phyloP scores from a whole-genome alignment of 2,888 invertebrate species.

The Acronicta leporina region DNA sequence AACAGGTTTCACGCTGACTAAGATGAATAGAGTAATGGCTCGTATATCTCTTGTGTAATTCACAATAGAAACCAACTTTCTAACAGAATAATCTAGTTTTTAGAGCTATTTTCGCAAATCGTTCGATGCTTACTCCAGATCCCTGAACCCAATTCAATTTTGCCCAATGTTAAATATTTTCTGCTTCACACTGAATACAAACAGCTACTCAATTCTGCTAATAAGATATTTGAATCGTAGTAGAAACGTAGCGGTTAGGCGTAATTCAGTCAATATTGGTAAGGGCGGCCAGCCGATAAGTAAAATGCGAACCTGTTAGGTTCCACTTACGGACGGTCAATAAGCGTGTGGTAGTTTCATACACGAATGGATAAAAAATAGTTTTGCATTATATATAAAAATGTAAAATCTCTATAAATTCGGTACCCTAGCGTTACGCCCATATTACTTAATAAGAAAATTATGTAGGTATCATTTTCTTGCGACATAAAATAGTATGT shows the following conservation, averaged over 20 bases:
- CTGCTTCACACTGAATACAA: conserved; percentile 58
- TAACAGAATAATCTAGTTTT: conserved; percentile 53
- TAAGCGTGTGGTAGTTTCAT: background rate
- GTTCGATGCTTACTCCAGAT: conserved; percentile 62
- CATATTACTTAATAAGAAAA: no score
- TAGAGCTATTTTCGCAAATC: conserved; percentile 60
- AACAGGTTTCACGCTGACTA: conserved; percentile 47
- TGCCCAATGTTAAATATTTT: conserved; percentile 64
- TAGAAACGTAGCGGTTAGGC: conserved; percentile 40
- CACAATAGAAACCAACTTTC: conserved; percentile 59
- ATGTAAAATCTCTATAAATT: no score
- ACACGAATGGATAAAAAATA: no score
- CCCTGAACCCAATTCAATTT: conserved; percentile 69
- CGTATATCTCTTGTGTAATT: conserved; percentile 57
- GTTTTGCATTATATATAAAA: no score
- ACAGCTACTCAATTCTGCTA: conserved; percentile 60
- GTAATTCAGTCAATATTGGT: conserved; percentile 40
- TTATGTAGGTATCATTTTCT: background rate
- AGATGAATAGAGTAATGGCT: conserved; percentile 56
- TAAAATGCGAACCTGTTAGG: background rate
- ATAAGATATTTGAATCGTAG: conserved; percentile 55
- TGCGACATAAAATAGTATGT: conserved; percentile 33
- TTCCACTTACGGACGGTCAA: background rate
- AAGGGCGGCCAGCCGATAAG: conserved; percentile 16
- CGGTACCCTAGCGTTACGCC: no score